Base-by-base conservation (phyloP, 2,888 invertebrate genomes). In the Noctua janthe region DNA sequence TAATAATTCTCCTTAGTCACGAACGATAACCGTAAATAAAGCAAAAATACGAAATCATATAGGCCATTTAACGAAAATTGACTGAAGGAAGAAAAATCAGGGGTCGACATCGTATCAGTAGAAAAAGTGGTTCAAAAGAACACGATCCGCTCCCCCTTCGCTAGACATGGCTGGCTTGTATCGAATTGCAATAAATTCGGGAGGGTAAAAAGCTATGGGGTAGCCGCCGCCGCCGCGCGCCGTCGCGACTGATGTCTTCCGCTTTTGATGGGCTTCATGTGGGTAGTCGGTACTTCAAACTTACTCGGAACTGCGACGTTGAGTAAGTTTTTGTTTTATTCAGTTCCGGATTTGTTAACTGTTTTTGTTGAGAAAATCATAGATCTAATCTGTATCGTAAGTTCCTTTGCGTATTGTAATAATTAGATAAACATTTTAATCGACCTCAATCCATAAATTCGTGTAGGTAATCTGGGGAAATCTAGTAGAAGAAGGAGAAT, bases 131-230 rank as follows among this genome's bases (percentile, higher is more conserved):
- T 82, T 76, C 80, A 72, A 84, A 86, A 81, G 74, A 80, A 78
- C 39, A 83, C 51, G 76, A 82, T 73, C 73, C 29, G 47, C 51
- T 80, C 74, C 86, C 89, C 89, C 86, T 69, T 71, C 51, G 78
- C 62, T 81, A 86, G 88, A 85, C 89, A 80, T 79, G 81, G 72
- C 76, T 83, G 62, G 75, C 82, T 86, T 88, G 92, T 95, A 95
- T 96, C 94, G 95, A 92, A 95, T 96, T 96, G 95, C 95, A 91
- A 95, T 96, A 95, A 95, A 96, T 95, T 95, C 90, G 92, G 92
- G 86, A 87, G 91, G 90, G 90, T 88, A 82, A 90, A 85, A 86
- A 85, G 90, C 87, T 87, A 49, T 64, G 89, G 89, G 89, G 89
- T 84, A 84, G 87, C 54, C 77, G 78, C 79, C 74, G 59, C 70